Evolutionary conservation across 1,140 invertebrate species (phyloP).

Genomic region (Venturia canescens): DNA sequence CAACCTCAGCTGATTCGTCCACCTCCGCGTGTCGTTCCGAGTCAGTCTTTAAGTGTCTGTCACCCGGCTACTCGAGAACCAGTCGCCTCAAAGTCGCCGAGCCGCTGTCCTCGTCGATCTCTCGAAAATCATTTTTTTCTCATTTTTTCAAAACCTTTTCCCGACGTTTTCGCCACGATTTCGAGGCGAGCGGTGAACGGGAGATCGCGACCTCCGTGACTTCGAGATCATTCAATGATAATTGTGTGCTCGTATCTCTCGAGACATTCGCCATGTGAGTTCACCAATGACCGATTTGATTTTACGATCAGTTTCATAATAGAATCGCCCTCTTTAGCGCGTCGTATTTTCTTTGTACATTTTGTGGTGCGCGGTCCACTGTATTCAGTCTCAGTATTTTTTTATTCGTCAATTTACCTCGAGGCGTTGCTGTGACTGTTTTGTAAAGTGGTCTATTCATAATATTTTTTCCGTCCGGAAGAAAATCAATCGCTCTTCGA

Average conservation of each 20-base stretch:
- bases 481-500: neutral
- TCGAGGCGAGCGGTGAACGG: no score
- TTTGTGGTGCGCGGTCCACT: no score
- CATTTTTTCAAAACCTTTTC: neutral
- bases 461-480: neutral
- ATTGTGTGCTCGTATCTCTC: neutral
- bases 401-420: neutral
- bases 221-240: neutral
- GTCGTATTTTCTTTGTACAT: no score
- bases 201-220: no score
- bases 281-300: no score
- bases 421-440: neutral
- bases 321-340: no score
- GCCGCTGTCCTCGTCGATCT: neutral
- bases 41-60: slow-evolving; percentile 23
- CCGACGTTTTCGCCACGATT: neutral
- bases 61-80: neutral
- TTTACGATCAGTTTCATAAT: no score
- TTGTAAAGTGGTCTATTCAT: neutral
- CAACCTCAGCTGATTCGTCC: slow-evolving; percentile 26
- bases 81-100: neutral
- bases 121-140: neutral
- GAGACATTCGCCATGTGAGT: no score
- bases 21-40: slow-evolving; percentile 6
- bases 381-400: no score